Evolutionary conservation across 2,888 invertebrate species (phyloP).

Genomic region (Clostera curtula): DNA sequence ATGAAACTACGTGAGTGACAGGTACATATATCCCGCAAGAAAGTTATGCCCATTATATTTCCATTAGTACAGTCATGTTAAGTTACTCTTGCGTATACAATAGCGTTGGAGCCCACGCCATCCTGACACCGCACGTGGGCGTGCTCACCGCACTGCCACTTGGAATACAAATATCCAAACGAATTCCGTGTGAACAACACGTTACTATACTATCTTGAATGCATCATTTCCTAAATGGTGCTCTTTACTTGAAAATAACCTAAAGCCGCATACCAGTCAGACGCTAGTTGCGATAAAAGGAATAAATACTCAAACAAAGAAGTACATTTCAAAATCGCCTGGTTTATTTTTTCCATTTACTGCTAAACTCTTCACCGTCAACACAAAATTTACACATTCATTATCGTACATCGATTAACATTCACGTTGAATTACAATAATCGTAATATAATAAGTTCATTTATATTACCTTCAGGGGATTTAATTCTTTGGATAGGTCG

Average conservation of each 20-base stretch:
- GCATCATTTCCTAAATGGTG: conserved; percentile 1
- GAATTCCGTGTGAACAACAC: background rate
- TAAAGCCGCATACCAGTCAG: background rate
- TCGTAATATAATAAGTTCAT: conserved; percentile 20
- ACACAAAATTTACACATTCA: conserved; percentile 65
- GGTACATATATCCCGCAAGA: conserved; percentile 4
- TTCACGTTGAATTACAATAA: conserved; percentile 47
- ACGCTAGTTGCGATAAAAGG: too few relatives aligned
- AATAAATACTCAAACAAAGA: conserved; percentile 40
- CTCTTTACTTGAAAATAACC: background rate
- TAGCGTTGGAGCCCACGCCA: conserved; percentile 17
- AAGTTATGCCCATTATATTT: conserved; percentile 11
- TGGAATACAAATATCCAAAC: conserved; percentile 4
- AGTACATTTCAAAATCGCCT: conserved; percentile 57
- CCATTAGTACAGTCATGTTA: conserved; percentile 15
- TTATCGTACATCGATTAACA: conserved; percentile 62
- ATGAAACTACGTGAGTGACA: conserved; percentile 1
- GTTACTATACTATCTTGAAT: conserved; percentile 1
- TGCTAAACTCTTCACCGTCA: conserved; percentile 50
- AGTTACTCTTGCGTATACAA: conserved; percentile 7
- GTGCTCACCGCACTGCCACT: conserved; percentile 7
- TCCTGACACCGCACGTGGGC: conserved; percentile 13
- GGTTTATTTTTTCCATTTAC: conserved; percentile 57
- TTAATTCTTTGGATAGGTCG: conserved; percentile 45
- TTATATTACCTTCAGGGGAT: conserved; percentile 36